phyloP scores from a whole-genome alignment of 1,140 invertebrate species.

The Fopius arisanus region DNA sequence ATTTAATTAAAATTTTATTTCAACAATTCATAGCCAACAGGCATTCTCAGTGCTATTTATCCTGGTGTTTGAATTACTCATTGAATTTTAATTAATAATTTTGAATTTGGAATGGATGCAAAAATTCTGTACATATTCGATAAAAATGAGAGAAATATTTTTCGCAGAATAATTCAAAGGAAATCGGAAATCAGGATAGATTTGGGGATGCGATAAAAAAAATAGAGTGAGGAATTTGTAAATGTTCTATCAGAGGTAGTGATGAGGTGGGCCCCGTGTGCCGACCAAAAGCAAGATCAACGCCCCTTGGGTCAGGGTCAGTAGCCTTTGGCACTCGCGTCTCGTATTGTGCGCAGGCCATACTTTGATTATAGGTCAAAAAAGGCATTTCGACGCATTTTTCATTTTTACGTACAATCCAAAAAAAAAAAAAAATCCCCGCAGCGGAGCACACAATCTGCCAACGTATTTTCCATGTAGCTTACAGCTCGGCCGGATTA shows the following conservation, averaged over 20 bases:
- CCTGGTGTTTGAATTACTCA: too few species aligned
- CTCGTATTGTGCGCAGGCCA: constrained; percentile 23
- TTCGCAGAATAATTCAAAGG: too few species aligned
- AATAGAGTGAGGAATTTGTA: too few species aligned
- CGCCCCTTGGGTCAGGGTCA: constrained; percentile 63
- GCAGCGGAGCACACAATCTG: neutral
- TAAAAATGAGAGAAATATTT: too few species aligned
- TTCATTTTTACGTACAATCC: neutral
- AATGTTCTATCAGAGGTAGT: neutral
- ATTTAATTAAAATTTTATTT: too few species aligned
- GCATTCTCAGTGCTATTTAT: too few species aligned
- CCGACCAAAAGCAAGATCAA: constrained; percentile 59
- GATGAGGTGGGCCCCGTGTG: constrained; percentile 20
- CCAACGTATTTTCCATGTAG: neutral
- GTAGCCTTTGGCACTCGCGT: constrained; percentile 54
- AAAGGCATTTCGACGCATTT: constrained; percentile 30
- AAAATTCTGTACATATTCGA: too few species aligned
- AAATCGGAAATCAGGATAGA: too few species aligned
- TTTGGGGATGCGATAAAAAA: too few species aligned
- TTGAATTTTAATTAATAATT: too few species aligned
- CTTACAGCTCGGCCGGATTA: neutral
- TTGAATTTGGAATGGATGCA: too few species aligned
- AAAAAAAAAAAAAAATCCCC: neutral
- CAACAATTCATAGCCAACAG: too few species aligned
- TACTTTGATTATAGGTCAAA: constrained; percentile 43